These are phyloP conservation scores for Heliconius ismenius DNA, from an alignment of 2,888 invertebrate species.

Conservation along the genomic window DNA sequence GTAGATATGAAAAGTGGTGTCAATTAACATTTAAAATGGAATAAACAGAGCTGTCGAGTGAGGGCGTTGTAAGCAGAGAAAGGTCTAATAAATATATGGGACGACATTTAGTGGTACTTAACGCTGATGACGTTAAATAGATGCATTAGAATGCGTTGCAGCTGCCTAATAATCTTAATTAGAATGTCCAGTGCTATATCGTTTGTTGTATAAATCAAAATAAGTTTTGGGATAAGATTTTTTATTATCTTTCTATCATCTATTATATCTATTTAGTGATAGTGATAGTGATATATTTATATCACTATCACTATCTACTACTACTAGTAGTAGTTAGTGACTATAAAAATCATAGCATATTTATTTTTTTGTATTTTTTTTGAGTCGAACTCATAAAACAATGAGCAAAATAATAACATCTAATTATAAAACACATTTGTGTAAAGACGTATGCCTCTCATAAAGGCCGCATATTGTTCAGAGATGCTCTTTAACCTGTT, in stretches of 20 bases:
- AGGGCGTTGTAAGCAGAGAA: slow-evolving; percentile 58
- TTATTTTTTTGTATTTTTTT: background rate
- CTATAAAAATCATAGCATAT: too few relatives aligned
- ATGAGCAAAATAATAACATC: slow-evolving; percentile 28
- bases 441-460: slow-evolving; percentile 46
- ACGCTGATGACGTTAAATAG: slow-evolving; percentile 70
- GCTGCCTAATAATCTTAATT: slow-evolving; percentile 73
- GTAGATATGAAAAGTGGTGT: slow-evolving; percentile 63
- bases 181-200: slow-evolving; percentile 53
- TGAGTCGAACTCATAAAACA: background rate
- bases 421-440: slow-evolving; percentile 37
- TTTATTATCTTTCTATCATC: too few relatives aligned
- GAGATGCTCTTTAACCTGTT: slow-evolving; percentile 53
- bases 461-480: slow-evolving; percentile 52
- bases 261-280: too few relatives aligned
- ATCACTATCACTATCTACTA: too few relatives aligned
- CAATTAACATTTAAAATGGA: slow-evolving; percentile 65
- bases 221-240: background rate
- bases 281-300: too few relatives aligned
- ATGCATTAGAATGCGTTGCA: slow-evolving; percentile 68
- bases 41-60: slow-evolving; percentile 57
- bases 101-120: slow-evolving; percentile 76
- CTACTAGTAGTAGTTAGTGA: too few relatives aligned
- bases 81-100: slow-evolving; percentile 69
- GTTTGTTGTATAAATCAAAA: slow-evolving; percentile 41